These are phyloP conservation scores for Microctenopoma steveboyesi DNA, from an alignment of 2,797 vertebrate genomes.

Conservation along the genomic window DNA sequence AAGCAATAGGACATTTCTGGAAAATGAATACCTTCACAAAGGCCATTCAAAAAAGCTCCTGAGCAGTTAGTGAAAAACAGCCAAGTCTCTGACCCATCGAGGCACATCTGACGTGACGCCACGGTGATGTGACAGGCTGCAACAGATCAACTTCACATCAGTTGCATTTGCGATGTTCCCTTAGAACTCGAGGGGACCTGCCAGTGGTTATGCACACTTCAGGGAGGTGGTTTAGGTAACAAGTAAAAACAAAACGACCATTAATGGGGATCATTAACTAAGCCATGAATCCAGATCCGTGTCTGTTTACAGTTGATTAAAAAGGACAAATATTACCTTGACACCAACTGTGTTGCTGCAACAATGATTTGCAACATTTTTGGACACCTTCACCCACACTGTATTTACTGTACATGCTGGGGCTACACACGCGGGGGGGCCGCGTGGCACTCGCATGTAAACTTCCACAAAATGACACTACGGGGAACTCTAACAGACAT, in stretches of 20 bases:
- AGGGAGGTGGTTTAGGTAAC: background rate
- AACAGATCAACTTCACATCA: constrained; percentile 23
- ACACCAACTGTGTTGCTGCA: constrained; percentile 17
- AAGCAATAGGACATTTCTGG: constrained; percentile 70
- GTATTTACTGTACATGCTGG: constrained; percentile 38
- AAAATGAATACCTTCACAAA: constrained; percentile 62
- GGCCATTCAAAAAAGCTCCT: constrained; percentile 27
- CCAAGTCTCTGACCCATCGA: constrained; percentile 43
- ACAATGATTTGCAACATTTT: constrained; percentile 25
- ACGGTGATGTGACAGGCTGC: constrained; percentile 52
- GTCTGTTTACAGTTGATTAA: constrained; percentile 1
- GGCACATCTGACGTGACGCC: constrained; percentile 47
- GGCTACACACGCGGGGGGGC: constrained; percentile 1
- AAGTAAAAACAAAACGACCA: background rate
- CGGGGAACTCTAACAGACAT: background rate
- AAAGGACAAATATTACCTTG: constrained; percentile 5
- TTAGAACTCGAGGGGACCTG: background rate
- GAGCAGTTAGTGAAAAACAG: constrained; percentile 28
- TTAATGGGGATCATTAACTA: constrained; percentile 18
- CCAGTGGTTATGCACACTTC: background rate
- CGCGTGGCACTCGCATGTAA: background rate
- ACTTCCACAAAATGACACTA: constrained; percentile 2
- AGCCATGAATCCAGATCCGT: constrained; percentile 1
- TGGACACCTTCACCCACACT: background rate
- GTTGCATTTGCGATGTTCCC: constrained; percentile 1